Evolutionary conservation across 2,113 vertebrate genomes (phyloP).

Genomic region (Pseudorectes ferrugineus): DNA sequence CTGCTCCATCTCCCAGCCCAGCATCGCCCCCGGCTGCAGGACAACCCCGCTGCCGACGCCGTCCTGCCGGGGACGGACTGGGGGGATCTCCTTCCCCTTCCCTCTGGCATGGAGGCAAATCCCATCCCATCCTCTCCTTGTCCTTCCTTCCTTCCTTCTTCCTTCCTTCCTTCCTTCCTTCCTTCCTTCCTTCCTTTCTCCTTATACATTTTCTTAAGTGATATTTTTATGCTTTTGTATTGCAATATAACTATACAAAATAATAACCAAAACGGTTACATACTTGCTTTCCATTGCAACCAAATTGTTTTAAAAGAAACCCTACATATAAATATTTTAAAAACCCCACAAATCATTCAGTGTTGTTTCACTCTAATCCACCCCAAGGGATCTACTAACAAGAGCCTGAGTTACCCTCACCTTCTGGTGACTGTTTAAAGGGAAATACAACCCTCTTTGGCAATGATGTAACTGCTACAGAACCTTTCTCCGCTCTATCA

Average conservation of each 20-base stretch:
- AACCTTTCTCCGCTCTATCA: background rate
- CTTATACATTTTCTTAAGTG: background rate
- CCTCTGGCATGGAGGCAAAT: too few relatives aligned
- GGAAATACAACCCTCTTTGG: background rate
- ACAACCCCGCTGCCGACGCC: too few relatives aligned
- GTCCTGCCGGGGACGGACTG: too few relatives aligned
- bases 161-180: fast-evolving
- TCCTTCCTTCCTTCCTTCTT: too few relatives aligned
- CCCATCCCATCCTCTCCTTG: too few relatives aligned
- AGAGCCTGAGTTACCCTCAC: background rate
- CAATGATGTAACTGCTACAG: background rate
- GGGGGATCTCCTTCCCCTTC: too few relatives aligned
- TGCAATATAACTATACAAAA: background rate
- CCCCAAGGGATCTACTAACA: background rate
- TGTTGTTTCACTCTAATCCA: fast-evolving
- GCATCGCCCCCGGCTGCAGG: too few relatives aligned
- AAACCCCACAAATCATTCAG: background rate
- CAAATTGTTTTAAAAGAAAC: background rate
- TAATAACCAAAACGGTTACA: background rate
- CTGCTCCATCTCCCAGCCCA: too few relatives aligned
- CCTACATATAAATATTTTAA: background rate
- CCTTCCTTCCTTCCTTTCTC: fast-evolving
- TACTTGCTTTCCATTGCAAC: background rate
- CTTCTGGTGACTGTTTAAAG: background rate
- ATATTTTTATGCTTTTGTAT: background rate